Evolutionary conservation across 2,888 invertebrate genomes (phyloP).

Genomic region (Ferdinandea cuprea): DNA sequence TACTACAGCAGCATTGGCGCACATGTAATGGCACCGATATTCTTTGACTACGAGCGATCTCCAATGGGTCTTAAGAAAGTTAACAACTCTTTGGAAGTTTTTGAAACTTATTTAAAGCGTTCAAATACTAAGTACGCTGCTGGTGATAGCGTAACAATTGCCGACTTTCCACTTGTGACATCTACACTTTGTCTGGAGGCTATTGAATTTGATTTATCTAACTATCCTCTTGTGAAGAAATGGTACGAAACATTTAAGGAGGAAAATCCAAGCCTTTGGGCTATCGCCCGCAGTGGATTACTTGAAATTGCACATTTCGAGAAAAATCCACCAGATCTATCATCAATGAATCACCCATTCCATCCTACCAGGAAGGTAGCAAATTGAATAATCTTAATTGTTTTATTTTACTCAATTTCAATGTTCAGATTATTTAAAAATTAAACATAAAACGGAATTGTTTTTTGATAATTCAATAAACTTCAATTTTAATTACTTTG

Average conservation of each 20-base stretch:
- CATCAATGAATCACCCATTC: conserved; percentile 88
- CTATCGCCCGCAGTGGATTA: conserved; percentile 88
- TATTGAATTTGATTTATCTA: conserved; percentile 86
- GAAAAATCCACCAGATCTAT: conserved; percentile 89
- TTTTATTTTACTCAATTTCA: too few species aligned
- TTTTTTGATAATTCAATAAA: too few species aligned
- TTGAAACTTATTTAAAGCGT: conserved; percentile 87
- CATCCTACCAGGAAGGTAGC: conserved; percentile 86
- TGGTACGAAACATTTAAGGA: conserved; percentile 90
- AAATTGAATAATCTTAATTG: conserved; percentile 17
- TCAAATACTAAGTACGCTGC: conserved; percentile 87
- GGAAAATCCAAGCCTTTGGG: conserved; percentile 88
- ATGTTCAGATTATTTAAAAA: too few species aligned
- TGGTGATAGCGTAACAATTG: conserved; percentile 88
- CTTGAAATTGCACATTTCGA: conserved; percentile 87
- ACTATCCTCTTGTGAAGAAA: conserved; percentile 85
- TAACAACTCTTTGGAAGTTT: conserved; percentile 86
- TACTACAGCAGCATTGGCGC: conserved; percentile 87
- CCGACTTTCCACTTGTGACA: conserved; percentile 89
- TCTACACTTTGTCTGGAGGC: conserved; percentile 90
- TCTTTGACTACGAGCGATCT: conserved; percentile 89
- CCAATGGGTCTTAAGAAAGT: conserved; percentile 88
- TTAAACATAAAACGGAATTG: too few species aligned
- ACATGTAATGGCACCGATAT: conserved; percentile 87
- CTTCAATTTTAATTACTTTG: too few species aligned